Conservation (phyloP, 2,797 vertebrate species). For the Hypotaenidia okinawae region DNA sequence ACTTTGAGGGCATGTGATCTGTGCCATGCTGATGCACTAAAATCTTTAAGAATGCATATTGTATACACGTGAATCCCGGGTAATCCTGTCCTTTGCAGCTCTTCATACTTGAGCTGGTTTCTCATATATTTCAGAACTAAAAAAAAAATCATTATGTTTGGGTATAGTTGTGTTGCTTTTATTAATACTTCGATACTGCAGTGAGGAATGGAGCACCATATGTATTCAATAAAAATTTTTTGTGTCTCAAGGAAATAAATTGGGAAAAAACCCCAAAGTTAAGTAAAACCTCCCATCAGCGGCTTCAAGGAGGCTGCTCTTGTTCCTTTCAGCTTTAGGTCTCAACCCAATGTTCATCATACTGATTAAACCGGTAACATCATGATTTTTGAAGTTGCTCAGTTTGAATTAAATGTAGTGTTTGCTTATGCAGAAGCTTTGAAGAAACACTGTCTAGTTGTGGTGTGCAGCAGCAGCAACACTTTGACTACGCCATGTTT, state of each 20-base stretch:
- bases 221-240: background rate
- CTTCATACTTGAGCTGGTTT: background rate
- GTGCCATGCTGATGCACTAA: background rate
- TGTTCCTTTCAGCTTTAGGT: background rate
- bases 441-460: background rate
- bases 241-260: background rate
- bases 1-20: background rate
- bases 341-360: background rate
- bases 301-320: background rate
- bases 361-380: background rate
- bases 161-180: background rate
- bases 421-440: rapidly evolving
- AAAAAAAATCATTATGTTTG: background rate
- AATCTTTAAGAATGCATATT: background rate
- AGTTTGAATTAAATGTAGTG: background rate
- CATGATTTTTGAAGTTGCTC: background rate
- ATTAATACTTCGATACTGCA: background rate
- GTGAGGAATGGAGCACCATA: background rate
- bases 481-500: rapidly evolving
- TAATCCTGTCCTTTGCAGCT: background rate
- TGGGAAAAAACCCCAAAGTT: background rate
- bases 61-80: background rate
- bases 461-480: background rate
- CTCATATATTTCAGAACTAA: background rate
- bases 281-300: background rate